Evolutionary conservation across 2,113 vertebrate genomes (phyloP).

Genomic region (Eptesicus fuscus): DNA sequence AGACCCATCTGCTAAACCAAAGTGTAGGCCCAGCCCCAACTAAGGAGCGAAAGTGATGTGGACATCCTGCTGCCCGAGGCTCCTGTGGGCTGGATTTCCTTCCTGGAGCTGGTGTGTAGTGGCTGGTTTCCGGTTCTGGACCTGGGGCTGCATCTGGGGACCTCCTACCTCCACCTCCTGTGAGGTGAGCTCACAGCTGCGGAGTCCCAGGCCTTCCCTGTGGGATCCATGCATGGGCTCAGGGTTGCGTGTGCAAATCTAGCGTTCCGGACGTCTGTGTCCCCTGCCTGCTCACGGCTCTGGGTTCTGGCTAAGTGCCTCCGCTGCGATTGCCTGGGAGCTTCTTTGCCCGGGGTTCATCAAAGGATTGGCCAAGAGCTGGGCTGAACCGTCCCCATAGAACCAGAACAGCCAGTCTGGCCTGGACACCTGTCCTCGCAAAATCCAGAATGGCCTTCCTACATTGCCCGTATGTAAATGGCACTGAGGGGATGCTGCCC

Average conservation of each 20-base stretch:
- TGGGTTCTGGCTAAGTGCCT: not conserved
- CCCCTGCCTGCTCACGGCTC: not conserved
- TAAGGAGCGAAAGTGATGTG: conserved; percentile 19
- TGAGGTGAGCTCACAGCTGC: not conserved
- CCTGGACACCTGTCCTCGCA: not conserved
- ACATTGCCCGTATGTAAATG: not conserved
- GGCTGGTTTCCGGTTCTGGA: not conserved
- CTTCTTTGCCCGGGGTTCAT: not conserved
- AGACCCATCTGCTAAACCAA: conserved; percentile 46
- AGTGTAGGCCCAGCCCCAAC: conserved; percentile 14
- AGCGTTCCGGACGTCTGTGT: not conserved
- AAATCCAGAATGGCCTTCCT: not conserved
- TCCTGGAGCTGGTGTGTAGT: not conserved
- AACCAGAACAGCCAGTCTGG: not conserved
- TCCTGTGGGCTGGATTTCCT: not conserved
- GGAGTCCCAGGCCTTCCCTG: not conserved
- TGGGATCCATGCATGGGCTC: not conserved
- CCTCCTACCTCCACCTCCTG: not conserved
- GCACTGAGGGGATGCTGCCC: not conserved
- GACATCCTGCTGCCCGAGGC: not conserved
- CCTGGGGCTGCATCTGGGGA: not conserved
- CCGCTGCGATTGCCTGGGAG: not conserved
- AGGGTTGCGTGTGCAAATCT: not conserved
- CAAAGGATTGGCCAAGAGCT: not conserved
- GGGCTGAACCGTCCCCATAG: not conserved